Evolutionary conservation across 2,113 vertebrate genomes (phyloP), one percentile per base, ranked within the genome.

Genomic region (Hemiscyllium ocellatum): DNA sequence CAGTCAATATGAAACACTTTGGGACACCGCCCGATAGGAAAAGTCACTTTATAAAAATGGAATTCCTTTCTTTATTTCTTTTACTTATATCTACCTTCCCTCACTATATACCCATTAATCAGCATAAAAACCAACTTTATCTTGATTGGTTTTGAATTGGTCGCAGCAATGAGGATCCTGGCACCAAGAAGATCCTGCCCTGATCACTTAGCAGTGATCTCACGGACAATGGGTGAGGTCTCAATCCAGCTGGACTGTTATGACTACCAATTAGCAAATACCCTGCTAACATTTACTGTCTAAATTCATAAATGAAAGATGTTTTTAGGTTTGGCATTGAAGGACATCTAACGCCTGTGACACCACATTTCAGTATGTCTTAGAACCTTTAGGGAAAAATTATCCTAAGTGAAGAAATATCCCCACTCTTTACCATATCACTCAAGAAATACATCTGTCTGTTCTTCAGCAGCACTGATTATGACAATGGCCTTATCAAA

Each of bases 281-380:
- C 42, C 5, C 29, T 70, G 29, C 56, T 96, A 85, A 95, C 89
- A 96, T 47, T 83, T 26, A 95, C 12, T 33, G 19, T 20, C 78
- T 4, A 68, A 65, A 91, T 13, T 56, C 47, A 83, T 17, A 50
- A 47, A 56, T 85, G 47, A 83, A 61, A 29, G 61, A 78, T 17
- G 33, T 15, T 4, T 87, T 66, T 95, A 89, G 56, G 61, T 61
- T 26, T 37, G 65, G 66, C 6, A 70, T 19, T 17, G 56, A 47
- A 42, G 26, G 85, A 70, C 86, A 87, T 33, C n/a, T 76, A 85
- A 95, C 66, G 70, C 24, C 47, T 47, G 4, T n/a, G 33, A 42
- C 70, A 29, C 20, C 70, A 72, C 26, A n/a, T 17, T 76, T 98
- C 98, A 97, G 96, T 2, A 96, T 96, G 94, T 96, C 96, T 78